Percentiles rank a stretch among this genome's conserved stretches.
Evolutionary conservation across 2,113 vertebrate species (phyloP).

Genomic region (Crotophaga sulcirostris): DNA sequence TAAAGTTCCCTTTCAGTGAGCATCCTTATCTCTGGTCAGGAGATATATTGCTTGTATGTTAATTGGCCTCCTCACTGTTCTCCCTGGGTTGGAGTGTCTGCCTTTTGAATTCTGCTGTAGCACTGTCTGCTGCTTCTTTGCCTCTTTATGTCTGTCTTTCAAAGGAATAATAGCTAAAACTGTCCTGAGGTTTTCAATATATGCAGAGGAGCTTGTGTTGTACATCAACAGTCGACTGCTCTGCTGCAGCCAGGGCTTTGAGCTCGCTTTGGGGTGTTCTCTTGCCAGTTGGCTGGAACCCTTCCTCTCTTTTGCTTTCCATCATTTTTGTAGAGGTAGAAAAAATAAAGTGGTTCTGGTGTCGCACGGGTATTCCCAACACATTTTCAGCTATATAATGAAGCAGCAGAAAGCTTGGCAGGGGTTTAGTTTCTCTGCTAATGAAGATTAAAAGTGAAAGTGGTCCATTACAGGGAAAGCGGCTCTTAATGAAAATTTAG

Average conservation of each 20-base stretch:
- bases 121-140: background rate
- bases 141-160: background rate
- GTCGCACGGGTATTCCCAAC: background rate
- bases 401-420: background rate
- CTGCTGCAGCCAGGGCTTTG: background rate
- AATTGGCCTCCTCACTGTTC: background rate
- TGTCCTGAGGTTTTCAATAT: background rate
- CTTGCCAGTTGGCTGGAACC: background rate
- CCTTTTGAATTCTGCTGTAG: background rate
- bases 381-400: background rate
- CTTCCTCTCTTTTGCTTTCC: background rate
- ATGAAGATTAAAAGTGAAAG: constrained; percentile 11
- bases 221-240: accelerated
- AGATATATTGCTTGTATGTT: background rate
- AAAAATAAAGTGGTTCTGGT: background rate
- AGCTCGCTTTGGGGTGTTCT: background rate
- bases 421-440: background rate
- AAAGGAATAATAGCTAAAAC: background rate
- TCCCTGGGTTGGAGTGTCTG: background rate
- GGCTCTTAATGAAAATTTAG: background rate
- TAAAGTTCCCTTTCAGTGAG: background rate
- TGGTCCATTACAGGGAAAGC: background rate
- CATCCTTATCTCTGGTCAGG: background rate
- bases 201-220: background rate
- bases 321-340: background rate